Base-by-base conservation (phyloP, 2,888 invertebrate genomes). In the Phaonia tiefii region DNA sequence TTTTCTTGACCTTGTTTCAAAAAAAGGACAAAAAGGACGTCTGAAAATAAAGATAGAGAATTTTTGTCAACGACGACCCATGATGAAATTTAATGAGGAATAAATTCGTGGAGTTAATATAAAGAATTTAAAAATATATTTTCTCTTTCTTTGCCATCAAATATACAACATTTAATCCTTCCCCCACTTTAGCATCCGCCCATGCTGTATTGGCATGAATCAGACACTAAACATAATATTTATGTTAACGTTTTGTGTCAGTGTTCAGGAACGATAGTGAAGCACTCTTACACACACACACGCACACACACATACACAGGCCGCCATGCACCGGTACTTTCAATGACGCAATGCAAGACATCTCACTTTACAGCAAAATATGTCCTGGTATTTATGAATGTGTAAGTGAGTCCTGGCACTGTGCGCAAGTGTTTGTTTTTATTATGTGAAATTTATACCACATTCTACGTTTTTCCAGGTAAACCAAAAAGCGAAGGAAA, bases 181-280 rank as follows among this genome's bases (percentile, higher is more conserved):
- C 25, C 71, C 67, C 60, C 39, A 37, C 20, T 26, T 20, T 15
- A 17, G 8, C 10, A 0, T 26, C 51, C 75, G 63, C 2, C 10
- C 5, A 22, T 78, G 75, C 17, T 46, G 15, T 63, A 49, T 67
- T 75, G 56, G 67, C 74, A 81, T 31, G 31, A 81, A 75, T 75
- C 75, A 69, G 66, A 67, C 71, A 37, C 80, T 78, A 78, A 81
- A 67, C 71, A 56, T 60, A 26, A 78, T 78, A 81, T 78, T 81
- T 78, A 78, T 81, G 78, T 65, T 75, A 71, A 13, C 67, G 63
- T 70, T 81, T 81, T 60, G 63, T 72, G 81, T 78, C 81, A 78
- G 78, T 81, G 81, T 78, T 81, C 75, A 49, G 13, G 75, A 63
- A 78, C 78, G 81, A 78, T 81, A 81, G 75, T 70, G 75, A 26